A percentile compares a stretch with the other conserved stretches of the same genome.
These are phyloP conservation scores for Lutraria rhynchaena DNA, from an alignment of 1,140 invertebrate genomes.

Conservation along the genomic window DNA sequence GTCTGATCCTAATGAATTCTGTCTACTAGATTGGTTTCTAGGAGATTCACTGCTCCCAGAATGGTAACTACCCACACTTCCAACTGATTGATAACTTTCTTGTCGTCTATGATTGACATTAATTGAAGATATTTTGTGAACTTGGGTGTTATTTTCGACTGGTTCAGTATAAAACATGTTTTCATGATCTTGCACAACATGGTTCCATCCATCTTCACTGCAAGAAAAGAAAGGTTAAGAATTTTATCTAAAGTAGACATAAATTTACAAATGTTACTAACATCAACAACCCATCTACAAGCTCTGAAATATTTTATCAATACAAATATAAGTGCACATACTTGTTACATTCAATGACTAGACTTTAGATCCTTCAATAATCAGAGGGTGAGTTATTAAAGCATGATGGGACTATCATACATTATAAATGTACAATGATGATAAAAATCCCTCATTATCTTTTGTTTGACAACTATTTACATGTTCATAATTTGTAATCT, in stretches of 20 bases:
- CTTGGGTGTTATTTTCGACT: not conserved
- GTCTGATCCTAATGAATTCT: slow-evolving; percentile 22
- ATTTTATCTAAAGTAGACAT: too few relatives aligned
- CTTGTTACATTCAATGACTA: too few relatives aligned
- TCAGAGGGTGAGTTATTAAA: too few relatives aligned
- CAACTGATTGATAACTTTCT: slow-evolving; percentile 33
- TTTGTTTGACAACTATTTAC: too few relatives aligned
- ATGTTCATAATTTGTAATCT: too few relatives aligned
- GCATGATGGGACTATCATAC: too few relatives aligned
- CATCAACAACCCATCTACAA: too few relatives aligned
- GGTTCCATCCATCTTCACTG: slow-evolving; percentile 34
- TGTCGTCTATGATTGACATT: slow-evolving; percentile 36
- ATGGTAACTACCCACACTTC: slow-evolving; percentile 41
- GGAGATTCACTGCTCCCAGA: slow-evolving; percentile 52
- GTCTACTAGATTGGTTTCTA: slow-evolving; percentile 21
- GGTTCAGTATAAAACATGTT: slow-evolving; percentile 53
- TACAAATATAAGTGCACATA: not conserved
- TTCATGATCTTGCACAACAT: slow-evolving; percentile 47
- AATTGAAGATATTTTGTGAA: not conserved
- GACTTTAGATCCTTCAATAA: too few relatives aligned
- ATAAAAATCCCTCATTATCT: too few relatives aligned
- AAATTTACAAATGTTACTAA: too few relatives aligned
- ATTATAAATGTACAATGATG: too few relatives aligned
- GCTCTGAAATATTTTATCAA: not conserved
- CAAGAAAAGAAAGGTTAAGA: not conserved